A percentile compares a stretch with the other conserved stretches of the same genome.
phyloP scores from a whole-genome alignment of 2,888 invertebrate genomes.

The Eurois occulta region DNA sequence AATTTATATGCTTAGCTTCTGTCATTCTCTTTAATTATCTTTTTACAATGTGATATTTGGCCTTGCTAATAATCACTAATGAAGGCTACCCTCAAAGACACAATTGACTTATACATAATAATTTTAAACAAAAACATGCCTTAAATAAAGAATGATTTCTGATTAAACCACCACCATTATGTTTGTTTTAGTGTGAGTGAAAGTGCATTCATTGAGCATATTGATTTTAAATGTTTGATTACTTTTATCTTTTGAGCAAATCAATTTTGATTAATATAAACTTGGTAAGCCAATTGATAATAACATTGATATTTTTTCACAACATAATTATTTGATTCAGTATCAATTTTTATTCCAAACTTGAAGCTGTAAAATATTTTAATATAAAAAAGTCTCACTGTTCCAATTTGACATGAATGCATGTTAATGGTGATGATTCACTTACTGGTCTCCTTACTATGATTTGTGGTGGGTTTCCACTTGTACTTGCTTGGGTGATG shows the following conservation, averaged over 20 bases:
- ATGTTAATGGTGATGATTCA: constrained; percentile 74
- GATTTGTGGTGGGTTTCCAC: constrained; percentile 88
- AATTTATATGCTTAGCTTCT: constrained; percentile 1
- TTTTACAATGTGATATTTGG: constrained; percentile 40
- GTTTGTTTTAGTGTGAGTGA: constrained; percentile 46
- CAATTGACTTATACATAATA: constrained; percentile 22
- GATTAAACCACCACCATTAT: constrained; percentile 66
- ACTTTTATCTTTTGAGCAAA: constrained; percentile 23
- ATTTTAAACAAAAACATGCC: constrained; percentile 46
- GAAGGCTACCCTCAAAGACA: constrained; percentile 49
- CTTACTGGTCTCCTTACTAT: constrained; percentile 89
- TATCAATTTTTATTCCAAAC: constrained; percentile 31
- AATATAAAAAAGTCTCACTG: constrained; percentile 54
- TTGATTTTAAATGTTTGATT: constrained; percentile 16
- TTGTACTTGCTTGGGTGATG: constrained; percentile 87
- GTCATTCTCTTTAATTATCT: constrained; percentile 47
- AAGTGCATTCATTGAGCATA: constrained; percentile 57
- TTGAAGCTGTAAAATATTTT: constrained; percentile 5
- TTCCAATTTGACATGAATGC: constrained; percentile 60
- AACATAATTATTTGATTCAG: constrained; percentile 30
- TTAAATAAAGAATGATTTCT: constrained; percentile 37
- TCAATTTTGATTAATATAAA: constrained; percentile 13
- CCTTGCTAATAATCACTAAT: constrained; percentile 53
- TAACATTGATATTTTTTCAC: constrained; percentile 27
- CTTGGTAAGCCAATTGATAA: constrained; percentile 50